phyloP scores from a whole-genome alignment of 1,140 invertebrate species.

The Lithobius niger region DNA sequence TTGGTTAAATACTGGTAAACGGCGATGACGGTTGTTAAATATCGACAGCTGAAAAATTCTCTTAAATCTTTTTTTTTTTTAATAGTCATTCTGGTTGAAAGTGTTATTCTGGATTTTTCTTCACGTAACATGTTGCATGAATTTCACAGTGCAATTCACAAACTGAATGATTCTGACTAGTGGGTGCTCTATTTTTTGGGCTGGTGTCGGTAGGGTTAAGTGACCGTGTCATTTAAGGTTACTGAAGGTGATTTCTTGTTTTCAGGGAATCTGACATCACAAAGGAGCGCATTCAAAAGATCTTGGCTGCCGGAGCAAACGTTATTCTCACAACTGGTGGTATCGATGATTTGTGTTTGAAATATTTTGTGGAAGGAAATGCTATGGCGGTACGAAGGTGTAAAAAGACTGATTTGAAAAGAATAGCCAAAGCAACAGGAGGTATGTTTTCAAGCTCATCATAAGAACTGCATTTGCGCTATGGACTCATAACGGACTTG shows the following conservation, averaged over 20 bases:
- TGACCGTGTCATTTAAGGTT: too few species aligned
- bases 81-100: too few species aligned
- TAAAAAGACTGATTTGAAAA: constrained; percentile 83
- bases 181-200: not conserved
- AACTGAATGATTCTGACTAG: not conserved
- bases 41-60: too few species aligned
- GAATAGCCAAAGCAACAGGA: constrained; percentile 99
- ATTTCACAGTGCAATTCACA: not conserved
- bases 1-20: too few species aligned
- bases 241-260: too few species aligned
- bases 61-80: not conserved
- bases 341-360: constrained; percentile 97
- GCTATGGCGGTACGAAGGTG: constrained; percentile 95
- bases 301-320: constrained; percentile 84
- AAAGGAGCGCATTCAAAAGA: constrained; percentile 94
- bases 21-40: too few species aligned
- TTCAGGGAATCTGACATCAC: constrained; percentile 86
- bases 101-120: too few species aligned
- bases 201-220: too few species aligned
- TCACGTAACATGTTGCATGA: too few species aligned
- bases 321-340: constrained; percentile 90
- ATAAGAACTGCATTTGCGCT: too few species aligned
- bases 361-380: constrained; percentile 94
- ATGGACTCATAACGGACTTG: too few species aligned
- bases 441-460: too few species aligned